phyloP scores from a whole-genome alignment of 2,888 invertebrate species.

The Meandrusa payeni region DNA sequence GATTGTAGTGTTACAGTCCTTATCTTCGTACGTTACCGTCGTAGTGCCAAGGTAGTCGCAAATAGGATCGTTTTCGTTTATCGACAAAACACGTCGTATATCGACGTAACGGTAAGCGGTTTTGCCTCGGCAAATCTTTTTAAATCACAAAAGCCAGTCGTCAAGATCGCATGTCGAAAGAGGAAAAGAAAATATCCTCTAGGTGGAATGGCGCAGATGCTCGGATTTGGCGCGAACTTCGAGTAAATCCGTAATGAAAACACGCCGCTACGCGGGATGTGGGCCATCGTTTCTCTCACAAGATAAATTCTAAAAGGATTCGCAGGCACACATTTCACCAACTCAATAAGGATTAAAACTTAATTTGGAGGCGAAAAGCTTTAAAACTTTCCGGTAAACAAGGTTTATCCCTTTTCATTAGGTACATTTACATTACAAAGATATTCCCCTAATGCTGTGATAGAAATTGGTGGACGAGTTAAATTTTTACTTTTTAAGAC shows the following conservation, averaged over 20 bases:
- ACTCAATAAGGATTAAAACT: slow-evolving; percentile 76
- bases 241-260: slow-evolving; percentile 77
- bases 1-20: background rate
- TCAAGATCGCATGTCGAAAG: slow-evolving; percentile 70
- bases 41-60: slow-evolving; percentile 5
- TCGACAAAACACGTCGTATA: slow-evolving; percentile 42
- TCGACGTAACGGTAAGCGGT: slow-evolving; percentile 60
- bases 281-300: slow-evolving; percentile 58
- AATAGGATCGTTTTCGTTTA: slow-evolving; percentile 44
- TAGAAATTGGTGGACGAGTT: slow-evolving; percentile 11
- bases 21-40: slow-evolving; percentile 7
- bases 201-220: slow-evolving; percentile 65
- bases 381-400: slow-evolving; percentile 57
- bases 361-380: slow-evolving; percentile 58
- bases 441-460: slow-evolving; percentile 32
- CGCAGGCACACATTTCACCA: slow-evolving; percentile 58
- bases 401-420: slow-evolving; percentile 64
- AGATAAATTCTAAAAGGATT: slow-evolving; percentile 73
- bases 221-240: slow-evolving; percentile 70
- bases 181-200: slow-evolving; percentile 74
- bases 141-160: slow-evolving; percentile 77
- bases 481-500: no score
- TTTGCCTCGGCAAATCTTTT: slow-evolving; percentile 72
- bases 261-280: slow-evolving; percentile 58
- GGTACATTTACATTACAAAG: slow-evolving; percentile 52